Evolutionary conservation across 2,797 vertebrate genomes (phyloP), one percentile per base, ranked within the genome.

Genomic region (Poecilia picta): DNA sequence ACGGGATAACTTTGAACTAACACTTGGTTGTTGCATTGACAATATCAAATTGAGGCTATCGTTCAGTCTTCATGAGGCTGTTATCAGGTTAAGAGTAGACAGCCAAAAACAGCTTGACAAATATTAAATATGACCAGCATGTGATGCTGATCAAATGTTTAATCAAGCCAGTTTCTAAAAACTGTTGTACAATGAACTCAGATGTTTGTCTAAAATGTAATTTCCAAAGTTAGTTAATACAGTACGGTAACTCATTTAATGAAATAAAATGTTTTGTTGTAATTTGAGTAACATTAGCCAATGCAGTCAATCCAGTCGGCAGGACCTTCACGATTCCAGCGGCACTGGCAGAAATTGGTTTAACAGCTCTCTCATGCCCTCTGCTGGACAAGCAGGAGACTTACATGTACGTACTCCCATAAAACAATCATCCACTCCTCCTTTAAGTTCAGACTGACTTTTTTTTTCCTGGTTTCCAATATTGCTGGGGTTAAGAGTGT

Each of bases 341-440:
- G 46, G 64, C 20, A 0, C 33, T 45, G 18, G 57, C 73, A 72
- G 31, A 33, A 33, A 36, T 20, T 81, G 80, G 53, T 86, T 89
- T 68, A n/a, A 83, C 59, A 91, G 93, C 86, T 84, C 91, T 90
- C 83, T 92, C 16, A 36, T 83, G 75, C 90, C 89, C 92, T 91
- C 94, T 93, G 76, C 88, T 93, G 95, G 92, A 64, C 3, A 0
- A 78, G 1, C 1, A 31, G 31, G 13, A 74, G 8, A 73, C 11
- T 59, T 77, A 31, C 87, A 85, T 2, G 3, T 16, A 59, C 7
- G 20, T 31, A 10, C 16, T 62, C 39, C 53, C 23, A 33, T 2
- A 51, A 45, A 71, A 36, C 8, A 68, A 78, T 43, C 31, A 68
- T 75, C 74, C n/a, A 83, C 59, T 73, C 77, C 47, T 62, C 74